Conservation (phyloP, 1,140 invertebrate genomes). For the Melitaea cinxia region DNA sequence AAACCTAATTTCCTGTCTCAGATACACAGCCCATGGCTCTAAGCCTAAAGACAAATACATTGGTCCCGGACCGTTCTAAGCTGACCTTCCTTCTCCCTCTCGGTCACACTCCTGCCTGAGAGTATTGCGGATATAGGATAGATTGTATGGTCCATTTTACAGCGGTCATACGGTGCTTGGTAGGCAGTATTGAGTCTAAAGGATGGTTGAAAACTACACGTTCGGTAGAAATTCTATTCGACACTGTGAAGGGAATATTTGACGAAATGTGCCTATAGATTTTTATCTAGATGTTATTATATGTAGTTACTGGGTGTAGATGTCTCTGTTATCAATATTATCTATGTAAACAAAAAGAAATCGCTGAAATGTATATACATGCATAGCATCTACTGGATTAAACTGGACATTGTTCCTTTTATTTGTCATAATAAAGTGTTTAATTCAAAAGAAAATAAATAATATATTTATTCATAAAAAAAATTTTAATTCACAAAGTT, state of each 20-base stretch:
- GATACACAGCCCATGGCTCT: slow-evolving; percentile 62
- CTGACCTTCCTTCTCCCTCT: slow-evolving; percentile 44
- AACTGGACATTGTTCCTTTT: too few species aligned
- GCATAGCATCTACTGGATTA: too few species aligned
- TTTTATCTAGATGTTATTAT: not conserved
- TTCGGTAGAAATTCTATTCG: slow-evolving; percentile 35
- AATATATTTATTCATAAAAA: too few species aligned
- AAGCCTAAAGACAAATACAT: slow-evolving; percentile 76
- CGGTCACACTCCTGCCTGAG: slow-evolving; percentile 12
- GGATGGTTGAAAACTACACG: slow-evolving; percentile 43
- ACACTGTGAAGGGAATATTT: slow-evolving; percentile 21
- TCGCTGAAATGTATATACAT: too few species aligned
- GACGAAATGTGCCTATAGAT: not conserved
- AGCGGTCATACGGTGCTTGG: slow-evolving; percentile 26
- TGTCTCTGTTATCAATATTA: too few species aligned
- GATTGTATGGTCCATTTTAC: slow-evolving; percentile 39
- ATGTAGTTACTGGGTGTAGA: too few species aligned
- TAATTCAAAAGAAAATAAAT: too few species aligned
- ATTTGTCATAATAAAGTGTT: too few species aligned
- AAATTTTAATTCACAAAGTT: too few species aligned
- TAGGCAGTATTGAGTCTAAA: slow-evolving; percentile 37
- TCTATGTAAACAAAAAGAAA: too few species aligned
- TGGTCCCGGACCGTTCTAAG: slow-evolving; percentile 44
- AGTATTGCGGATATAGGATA: slow-evolving; percentile 35
- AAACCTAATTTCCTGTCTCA: slow-evolving; percentile 80